Evolutionary conservation across 2,888 invertebrate genomes (phyloP), one percentile per base, ranked within the genome.

Genomic region (Agrotis ipsilon): DNA sequence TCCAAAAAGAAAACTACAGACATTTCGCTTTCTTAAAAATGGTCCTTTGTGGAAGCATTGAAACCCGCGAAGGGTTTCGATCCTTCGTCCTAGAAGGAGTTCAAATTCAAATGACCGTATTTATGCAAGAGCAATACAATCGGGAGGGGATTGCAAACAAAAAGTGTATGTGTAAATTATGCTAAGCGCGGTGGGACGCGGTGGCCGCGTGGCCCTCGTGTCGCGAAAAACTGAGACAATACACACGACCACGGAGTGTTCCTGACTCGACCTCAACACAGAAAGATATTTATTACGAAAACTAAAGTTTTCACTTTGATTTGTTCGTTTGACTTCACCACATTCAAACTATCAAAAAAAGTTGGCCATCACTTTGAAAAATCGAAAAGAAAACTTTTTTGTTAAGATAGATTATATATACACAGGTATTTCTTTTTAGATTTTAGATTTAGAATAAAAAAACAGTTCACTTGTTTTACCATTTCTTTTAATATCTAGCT

Each of bases 121-220:
- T 80, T 84, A 83, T 77, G 68, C 84, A 65, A 78, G 58, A 65
- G 62, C 70, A 72, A 78, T 81, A 78, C 75, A 70, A 81, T 72
- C 63, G 75, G 57, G 62, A 67, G 62, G 59, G 68, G 67, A 69
- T 72, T 60, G 61, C 61, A 75, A 81, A 76, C 82, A 82, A 83
- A 85, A 83, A 76, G 72, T 80, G 69, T 83, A 77, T 73, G 82
- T 77, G 76, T 68, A 78, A 77, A 80, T 85, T 84, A 84, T 84
- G 84, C 74, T 82, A 83, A 84, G 66, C 54, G 66, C 61, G 75
- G 68, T 51, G 78, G 76, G 78, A 69, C 71, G 80, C 72, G 80
- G 74, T 65, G 62, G 54, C 52, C 78, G 65, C 49, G 70, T 58
- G 73, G 66, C 45, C 55, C 72, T 71, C 78, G 68, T 66, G 70